These are phyloP conservation scores for Menidia menidia DNA, from an alignment of 2,797 vertebrate species.

Conservation along the genomic window DNA sequence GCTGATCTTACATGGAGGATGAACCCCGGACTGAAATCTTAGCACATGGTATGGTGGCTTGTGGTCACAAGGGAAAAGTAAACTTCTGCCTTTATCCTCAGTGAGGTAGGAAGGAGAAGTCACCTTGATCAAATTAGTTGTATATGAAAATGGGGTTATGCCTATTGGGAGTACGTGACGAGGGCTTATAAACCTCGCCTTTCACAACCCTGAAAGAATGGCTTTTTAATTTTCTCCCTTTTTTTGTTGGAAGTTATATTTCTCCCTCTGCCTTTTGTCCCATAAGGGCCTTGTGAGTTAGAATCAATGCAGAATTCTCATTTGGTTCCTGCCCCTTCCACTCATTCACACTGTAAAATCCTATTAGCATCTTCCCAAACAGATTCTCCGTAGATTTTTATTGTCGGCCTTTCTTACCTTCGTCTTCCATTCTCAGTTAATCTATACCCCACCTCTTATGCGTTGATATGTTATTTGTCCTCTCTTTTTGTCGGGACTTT, in stretches of 20 bases:
- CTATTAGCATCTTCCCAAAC: constrained; percentile 63
- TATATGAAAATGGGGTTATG: constrained; percentile 82
- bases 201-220: constrained; percentile 59
- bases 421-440: background rate
- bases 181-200: constrained; percentile 73
- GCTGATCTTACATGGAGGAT: constrained; percentile 49
- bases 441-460: constrained; percentile 14
- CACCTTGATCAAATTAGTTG: constrained; percentile 84
- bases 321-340: constrained; percentile 62
- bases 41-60: constrained; percentile 68
- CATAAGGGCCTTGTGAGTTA: constrained; percentile 69
- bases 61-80: constrained; percentile 69
- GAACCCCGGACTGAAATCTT: constrained; percentile 72
- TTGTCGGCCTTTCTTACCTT: constrained; percentile 6
- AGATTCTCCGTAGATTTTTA: constrained; percentile 37
- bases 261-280: constrained; percentile 64
- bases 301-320: constrained; percentile 68
- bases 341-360: constrained; percentile 61
- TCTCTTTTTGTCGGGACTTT: constrained; percentile 25
- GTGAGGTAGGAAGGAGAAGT: constrained; percentile 74
- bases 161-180: constrained; percentile 74
- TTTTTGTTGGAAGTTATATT: constrained; percentile 67
- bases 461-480: constrained; percentile 14
- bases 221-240: constrained; percentile 73
- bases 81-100: constrained; percentile 65